Conservation (phyloP, 1,140 invertebrate species). For the Cepaea nemoralis region DNA sequence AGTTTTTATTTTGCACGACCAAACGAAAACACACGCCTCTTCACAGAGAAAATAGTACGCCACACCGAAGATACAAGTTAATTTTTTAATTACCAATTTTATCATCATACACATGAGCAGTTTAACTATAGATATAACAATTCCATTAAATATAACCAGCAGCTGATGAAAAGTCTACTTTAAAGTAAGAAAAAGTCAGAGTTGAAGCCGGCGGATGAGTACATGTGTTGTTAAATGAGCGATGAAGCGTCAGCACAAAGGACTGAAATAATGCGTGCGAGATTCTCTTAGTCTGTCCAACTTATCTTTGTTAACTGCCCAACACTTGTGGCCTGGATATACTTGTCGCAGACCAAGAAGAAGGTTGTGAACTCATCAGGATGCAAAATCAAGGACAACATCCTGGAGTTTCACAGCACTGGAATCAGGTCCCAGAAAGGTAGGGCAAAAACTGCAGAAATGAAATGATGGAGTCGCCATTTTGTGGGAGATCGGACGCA, state of each 20-base stretch:
- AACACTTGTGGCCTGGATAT: conserved; percentile 26
- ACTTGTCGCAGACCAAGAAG: neutral
- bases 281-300: neutral
- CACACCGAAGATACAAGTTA: too few relatives aligned
- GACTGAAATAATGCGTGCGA: conserved; percentile 12
- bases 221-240: conserved; percentile 36
- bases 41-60: neutral
- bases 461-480: conserved; percentile 32
- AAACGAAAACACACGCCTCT: neutral
- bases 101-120: neutral
- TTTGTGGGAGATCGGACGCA: conserved; percentile 31
- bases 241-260: conserved; percentile 40
- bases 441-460: conserved; percentile 18
- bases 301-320: conserved; percentile 7
- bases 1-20: neutral
- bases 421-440: conserved; percentile 32
- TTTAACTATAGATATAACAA: neutral
- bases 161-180: neutral
- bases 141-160: neutral
- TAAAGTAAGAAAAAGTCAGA: neutral
- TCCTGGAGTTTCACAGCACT: conserved; percentile 33
- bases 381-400: conserved; percentile 41
- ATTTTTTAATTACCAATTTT: neutral
- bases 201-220: conserved; percentile 9
- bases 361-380: conserved; percentile 11